Base-by-base conservation (phyloP, 2,888 invertebrate species). In the Aethes cnicana region DNA sequence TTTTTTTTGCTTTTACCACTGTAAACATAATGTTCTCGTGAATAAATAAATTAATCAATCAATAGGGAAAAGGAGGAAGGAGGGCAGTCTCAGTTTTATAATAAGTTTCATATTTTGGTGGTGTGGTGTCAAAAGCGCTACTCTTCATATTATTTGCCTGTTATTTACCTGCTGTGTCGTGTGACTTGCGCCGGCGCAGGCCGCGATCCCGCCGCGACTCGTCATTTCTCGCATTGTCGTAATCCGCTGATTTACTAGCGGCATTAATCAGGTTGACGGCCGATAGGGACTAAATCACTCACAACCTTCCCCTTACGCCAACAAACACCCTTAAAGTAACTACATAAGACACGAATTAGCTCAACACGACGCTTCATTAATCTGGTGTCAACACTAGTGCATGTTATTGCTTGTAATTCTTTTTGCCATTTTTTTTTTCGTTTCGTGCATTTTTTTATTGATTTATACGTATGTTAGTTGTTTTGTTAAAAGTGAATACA, bases 171-270 rank as follows among this genome's bases (percentile, higher is more conserved):
- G 11, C 55, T 62, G 72, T 70, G 44, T 9, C 58, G 65, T 75
- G 75, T 75, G 72, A 78, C 76, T 73, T 77, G 79, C 50, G 47
- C 53, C 21, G 16, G 16, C 49, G 46, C 52, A 42, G 49, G 41
- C 41, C 35, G 20, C 84, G 83, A 81, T 81, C 82, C 84, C 75
- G 82, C 77, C 84, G 80, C 86, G 85, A 81, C 86, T 89, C 88
- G 88, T 89, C 88, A 89, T 88, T 88, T 87, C 88, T 87, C 87
- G 85, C 86, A 88, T 89, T 89, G 88, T 88, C 87, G 88, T 89
- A 89, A 88, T 89, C 89, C 89, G 81, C 82, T 89, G 89, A 89
- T 89, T 88, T 89, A 89, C 87, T 85, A 82, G 83, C 84, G 77
- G 81, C 88, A 89, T 89, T 88, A 87, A 89, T 89, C 89, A 89